Evolutionary conservation across 1,140 invertebrate species (phyloP).

Genomic region (Euura saliciscinereae): DNA sequence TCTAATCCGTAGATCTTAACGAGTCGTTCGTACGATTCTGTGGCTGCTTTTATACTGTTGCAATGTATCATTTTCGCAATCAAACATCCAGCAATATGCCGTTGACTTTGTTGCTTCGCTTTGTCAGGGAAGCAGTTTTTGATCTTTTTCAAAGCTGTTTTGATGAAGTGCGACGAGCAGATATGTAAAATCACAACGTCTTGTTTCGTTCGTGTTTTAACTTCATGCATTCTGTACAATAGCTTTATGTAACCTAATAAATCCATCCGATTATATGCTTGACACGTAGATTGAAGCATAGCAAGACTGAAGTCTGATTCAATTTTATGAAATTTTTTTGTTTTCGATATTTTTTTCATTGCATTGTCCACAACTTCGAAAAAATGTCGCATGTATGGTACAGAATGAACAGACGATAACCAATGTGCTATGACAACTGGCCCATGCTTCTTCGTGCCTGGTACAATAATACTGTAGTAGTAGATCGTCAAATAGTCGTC

Average conservation of each 20-base stretch:
- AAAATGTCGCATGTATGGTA: not conserved
- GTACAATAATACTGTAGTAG: not conserved
- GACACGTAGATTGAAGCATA: not conserved
- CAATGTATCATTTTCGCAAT: not conserved
- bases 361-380: not conserved
- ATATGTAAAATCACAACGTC: not conserved
- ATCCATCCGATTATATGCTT: not conserved
- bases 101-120: not conserved
- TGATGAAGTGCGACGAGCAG: not conserved
- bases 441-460: not conserved
- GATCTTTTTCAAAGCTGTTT: not conserved
- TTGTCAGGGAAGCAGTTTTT: not conserved
- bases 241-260: too few relatives aligned
- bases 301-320: not conserved
- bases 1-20: not conserved
- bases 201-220: not conserved
- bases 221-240: too few relatives aligned
- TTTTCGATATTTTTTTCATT: not conserved
- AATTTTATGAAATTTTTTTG: not conserved
- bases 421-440: not conserved
- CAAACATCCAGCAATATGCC: not conserved
- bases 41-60: not conserved
- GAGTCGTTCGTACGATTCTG: too few relatives aligned
- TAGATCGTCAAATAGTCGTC: too few relatives aligned
- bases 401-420: not conserved